A percentile compares a stretch with the other conserved stretches of the same genome.
These are phyloP conservation scores for Montipora sp. DNA, from an alignment of 64 coral and sea anemone genomes.

Conservation along the genomic window DNA sequence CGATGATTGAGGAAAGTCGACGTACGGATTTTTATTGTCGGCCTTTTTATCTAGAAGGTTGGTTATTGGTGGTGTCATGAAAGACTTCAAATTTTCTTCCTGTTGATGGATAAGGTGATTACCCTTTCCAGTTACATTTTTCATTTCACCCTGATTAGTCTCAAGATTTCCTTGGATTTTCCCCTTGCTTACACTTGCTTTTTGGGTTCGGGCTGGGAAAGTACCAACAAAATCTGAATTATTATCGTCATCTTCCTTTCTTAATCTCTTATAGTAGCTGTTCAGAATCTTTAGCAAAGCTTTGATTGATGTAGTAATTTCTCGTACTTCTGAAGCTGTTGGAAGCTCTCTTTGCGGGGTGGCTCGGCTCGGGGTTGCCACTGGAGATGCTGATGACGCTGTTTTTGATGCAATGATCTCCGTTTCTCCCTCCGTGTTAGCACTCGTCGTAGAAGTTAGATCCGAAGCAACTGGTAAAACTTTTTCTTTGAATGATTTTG, in stretches of 20 bases:
- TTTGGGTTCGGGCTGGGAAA: not conserved
- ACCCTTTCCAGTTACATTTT: not conserved
- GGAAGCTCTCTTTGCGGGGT: not conserved
- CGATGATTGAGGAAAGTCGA: slow-evolving; percentile 18
- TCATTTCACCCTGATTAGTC: not conserved
- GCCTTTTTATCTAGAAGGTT: not conserved
- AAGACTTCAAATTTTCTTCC: not conserved
- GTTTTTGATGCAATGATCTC: slow-evolving; percentile 29
- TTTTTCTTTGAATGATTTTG: slow-evolving; percentile 23
- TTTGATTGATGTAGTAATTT: slow-evolving; percentile 30
- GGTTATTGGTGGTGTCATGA: not conserved
- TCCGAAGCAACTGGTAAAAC: slow-evolving; percentile 27
- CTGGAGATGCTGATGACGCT: not conserved
- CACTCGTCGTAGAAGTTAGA: not conserved
- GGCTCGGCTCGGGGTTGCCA: not conserved
- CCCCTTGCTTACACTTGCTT: not conserved
- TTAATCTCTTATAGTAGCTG: slow-evolving; percentile 23
- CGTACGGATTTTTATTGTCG: not conserved
- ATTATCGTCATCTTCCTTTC: not conserved
- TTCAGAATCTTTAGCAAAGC: slow-evolving; percentile 32
- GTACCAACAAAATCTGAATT: not conserved
- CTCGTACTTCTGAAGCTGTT: slow-evolving; percentile 29
- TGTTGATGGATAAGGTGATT: not conserved
- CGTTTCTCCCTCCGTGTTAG: not conserved
- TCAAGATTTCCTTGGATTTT: not conserved